phyloP scores from a whole-genome alignment of 2,113 vertebrate genomes.

The Hyaena hyaena region DNA sequence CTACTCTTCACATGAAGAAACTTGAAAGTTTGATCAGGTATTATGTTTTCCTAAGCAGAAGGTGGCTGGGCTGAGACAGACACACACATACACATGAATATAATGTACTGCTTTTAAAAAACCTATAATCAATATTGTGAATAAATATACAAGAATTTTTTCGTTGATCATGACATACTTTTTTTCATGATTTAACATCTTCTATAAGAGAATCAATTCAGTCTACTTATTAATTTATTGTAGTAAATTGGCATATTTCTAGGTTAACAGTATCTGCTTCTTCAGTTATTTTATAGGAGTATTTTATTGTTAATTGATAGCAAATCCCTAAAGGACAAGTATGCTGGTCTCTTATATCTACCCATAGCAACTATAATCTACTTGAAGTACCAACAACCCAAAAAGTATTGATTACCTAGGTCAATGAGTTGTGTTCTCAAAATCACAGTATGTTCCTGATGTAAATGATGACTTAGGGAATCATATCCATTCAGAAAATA shows the following conservation, averaged over 20 bases:
- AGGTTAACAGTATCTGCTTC: background rate
- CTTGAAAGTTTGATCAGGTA: background rate
- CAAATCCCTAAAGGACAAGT: background rate
- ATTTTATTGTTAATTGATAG: background rate
- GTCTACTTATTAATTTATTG: background rate
- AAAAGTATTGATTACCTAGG: background rate
- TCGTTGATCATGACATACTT: background rate
- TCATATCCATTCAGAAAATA: background rate
- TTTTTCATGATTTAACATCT: background rate
- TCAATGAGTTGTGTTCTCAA: background rate
- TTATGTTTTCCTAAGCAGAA: background rate
- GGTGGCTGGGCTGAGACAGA: background rate
- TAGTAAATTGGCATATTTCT: background rate
- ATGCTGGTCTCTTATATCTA: background rate
- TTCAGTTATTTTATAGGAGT: background rate
- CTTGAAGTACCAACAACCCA: background rate
- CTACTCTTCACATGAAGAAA: background rate
- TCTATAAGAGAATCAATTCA: constrained; percentile 9
- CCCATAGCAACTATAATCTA: background rate
- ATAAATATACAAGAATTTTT: background rate
- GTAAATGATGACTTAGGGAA: background rate
- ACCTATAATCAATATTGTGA: background rate
- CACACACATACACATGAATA: background rate
- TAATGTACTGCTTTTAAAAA: background rate
- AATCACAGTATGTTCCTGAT: background rate